Base-by-base conservation (phyloP, 2,113 vertebrate species). In the Dromaius novaehollandiae region DNA sequence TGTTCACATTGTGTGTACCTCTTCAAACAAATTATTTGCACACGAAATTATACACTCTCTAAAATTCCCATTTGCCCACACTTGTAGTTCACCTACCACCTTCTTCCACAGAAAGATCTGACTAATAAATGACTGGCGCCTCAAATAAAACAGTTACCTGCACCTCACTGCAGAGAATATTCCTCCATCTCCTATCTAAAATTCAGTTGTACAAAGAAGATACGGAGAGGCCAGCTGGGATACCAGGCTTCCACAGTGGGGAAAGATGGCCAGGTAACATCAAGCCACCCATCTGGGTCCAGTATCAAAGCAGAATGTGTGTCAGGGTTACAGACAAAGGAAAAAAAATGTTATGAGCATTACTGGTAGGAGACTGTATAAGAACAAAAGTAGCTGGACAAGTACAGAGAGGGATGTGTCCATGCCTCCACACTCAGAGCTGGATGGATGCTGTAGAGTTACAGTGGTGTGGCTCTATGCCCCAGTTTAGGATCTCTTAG, bases 381-480 rank as follows among this genome's bases (percentile, higher is more conserved):
- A 82, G 50, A 71, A 26, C n/a, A 60, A 30, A 36, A 74, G 44
- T n/a, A 65, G 26, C 26, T 89, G 77, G 38, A 26, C 50, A 60
- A 55, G 42, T 32, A 6, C 56, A 73, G 73, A 58, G 48, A 74
- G 25, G 30, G 42, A 70, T 25, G 7, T 9, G 25, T 42, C 68
- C 16, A 2, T 60, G 74, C 13, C 66, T 71, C n/a, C 7, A 20
- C 46, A 19, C 0, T 14, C 66, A 79, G 63, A 58, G 46, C 26
- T 64, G 58, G 46, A 6, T 42, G 50, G 28, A 63, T 58, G 28
- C 46, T 32, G 71, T 5, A 75, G 34, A 71, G 21, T 32, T 44
- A 24, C 2, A 0, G 18, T 68, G 42, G 38, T 1, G 0, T 12
- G 32, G 56, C 2, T 8, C 69, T 30, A 21, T 58, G 21, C 53